Evolutionary conservation across 2,797 vertebrate species (phyloP).

Genomic region (Astyanax mexicanus): DNA sequence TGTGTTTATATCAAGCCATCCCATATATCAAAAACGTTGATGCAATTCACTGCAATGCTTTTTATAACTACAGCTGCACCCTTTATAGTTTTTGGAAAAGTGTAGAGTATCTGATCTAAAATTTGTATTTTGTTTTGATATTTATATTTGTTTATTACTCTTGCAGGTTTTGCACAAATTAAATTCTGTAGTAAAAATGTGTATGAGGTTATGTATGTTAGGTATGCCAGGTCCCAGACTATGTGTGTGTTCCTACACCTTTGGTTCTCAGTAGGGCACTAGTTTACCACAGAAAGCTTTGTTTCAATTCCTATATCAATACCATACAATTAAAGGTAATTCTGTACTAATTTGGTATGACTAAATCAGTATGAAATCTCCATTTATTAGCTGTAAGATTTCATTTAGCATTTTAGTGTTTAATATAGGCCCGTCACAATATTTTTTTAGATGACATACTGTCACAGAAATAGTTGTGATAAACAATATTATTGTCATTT

Average conservation of each 20-base stretch:
- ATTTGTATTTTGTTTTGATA: not conserved
- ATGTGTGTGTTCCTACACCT: conserved; percentile 2
- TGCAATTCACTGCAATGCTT: not conserved
- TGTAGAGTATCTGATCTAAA: no score
- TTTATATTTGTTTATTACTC: not conserved
- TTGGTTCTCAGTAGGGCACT: not conserved
- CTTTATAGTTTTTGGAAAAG: not conserved
- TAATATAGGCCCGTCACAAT: no score
- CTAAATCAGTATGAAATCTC: no score
- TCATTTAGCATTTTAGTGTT: no score
- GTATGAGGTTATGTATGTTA: not conserved
- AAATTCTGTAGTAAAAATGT: no score
- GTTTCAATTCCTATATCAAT: no score
- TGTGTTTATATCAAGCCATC: not conserved
- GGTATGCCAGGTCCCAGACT: not conserved
- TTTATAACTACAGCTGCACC: not conserved
- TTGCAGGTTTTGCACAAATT: not conserved
- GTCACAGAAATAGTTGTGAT: no score
- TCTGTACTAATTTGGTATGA: not conserved
- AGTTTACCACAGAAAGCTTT: not conserved
- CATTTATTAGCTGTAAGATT: no score
- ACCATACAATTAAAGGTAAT: not conserved
- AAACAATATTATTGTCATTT: no score
- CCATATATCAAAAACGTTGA: not conserved
- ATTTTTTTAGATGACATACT: no score